phyloP scores from a whole-genome alignment of 1,140 invertebrate genomes.

The Nasonia longicornis region DNA sequence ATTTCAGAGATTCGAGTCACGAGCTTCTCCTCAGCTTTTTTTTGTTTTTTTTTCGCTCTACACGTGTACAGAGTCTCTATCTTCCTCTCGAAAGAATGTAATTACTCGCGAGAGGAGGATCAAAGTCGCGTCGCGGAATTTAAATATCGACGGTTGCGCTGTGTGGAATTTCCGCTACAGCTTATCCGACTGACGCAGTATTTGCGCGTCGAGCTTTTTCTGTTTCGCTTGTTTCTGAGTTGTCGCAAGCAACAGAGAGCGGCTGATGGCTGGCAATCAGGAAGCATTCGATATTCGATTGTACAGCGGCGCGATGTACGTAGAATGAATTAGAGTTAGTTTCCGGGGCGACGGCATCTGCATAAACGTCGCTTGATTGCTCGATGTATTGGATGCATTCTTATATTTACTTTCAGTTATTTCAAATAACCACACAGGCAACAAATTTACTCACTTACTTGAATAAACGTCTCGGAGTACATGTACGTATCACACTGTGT shows the following conservation, averaged over 20 bases:
- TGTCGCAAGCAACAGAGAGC: neutral
- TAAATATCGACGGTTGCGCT: conserved; percentile 10
- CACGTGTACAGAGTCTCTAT: neutral
- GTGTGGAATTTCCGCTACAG: conserved; percentile 5
- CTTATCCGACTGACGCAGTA: neutral
- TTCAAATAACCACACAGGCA: no score
- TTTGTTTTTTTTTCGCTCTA: neutral
- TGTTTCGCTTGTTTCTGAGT: neutral
- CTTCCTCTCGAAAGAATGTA: conserved; percentile 25
- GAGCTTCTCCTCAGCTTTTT: neutral
- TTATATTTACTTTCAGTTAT: no score
- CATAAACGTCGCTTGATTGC: conserved; percentile 29
- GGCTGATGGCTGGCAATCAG: conserved; percentile 14
- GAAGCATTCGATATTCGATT: conserved; percentile 34
- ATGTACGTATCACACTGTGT: no score
- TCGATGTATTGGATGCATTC: neutral
- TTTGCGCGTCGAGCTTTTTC: neutral
- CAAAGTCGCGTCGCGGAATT: conserved; percentile 26
- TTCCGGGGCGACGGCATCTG: neutral
- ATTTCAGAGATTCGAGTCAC: conserved; percentile 23
- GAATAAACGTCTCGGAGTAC: no score
- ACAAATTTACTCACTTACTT: no score
- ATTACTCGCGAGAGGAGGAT: conserved; percentile 25
- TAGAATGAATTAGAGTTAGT: conserved; percentile 26
- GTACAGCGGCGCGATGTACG: neutral